Conservation (phyloP, 2,797 vertebrate species). For the Lacerta agilis region DNA sequence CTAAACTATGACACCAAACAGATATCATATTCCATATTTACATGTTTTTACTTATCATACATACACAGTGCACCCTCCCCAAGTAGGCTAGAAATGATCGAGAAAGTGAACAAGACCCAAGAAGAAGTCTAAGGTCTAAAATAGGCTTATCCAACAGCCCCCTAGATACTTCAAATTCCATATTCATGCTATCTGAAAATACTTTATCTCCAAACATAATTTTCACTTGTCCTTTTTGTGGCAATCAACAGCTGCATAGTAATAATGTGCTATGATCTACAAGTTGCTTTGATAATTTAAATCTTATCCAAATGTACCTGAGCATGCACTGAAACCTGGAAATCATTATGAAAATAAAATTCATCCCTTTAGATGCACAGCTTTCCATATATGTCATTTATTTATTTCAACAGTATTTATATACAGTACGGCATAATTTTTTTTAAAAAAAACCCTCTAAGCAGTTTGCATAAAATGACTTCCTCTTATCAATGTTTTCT, state of each 20-base stretch:
- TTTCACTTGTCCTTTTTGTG: neutral
- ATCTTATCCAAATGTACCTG: neutral
- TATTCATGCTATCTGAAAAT: neutral
- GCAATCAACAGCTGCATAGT: constrained; percentile 13
- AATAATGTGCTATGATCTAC: neutral
- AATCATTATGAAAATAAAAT: neutral
- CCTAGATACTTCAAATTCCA: neutral
- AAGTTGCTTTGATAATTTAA: neutral
- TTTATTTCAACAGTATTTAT: neutral
- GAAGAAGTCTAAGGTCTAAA: neutral
- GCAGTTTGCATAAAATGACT: neutral
- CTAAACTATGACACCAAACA: neutral
- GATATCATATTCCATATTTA: neutral
- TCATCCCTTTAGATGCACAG: neutral
- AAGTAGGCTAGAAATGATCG: neutral
- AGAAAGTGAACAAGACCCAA: neutral
- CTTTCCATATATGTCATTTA: neutral
- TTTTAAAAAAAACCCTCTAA: neutral
- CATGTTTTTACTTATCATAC: neutral
- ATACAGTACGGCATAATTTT: neutral
- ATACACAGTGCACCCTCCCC: neutral
- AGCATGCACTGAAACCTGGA: neutral
- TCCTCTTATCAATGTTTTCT: neutral
- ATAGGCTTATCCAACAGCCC: neutral
- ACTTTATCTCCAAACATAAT: neutral